These are phyloP conservation scores for Dicyrtomina minuta DNA, from an alignment of 2,888 invertebrate species.

Conservation along the genomic window DNA sequence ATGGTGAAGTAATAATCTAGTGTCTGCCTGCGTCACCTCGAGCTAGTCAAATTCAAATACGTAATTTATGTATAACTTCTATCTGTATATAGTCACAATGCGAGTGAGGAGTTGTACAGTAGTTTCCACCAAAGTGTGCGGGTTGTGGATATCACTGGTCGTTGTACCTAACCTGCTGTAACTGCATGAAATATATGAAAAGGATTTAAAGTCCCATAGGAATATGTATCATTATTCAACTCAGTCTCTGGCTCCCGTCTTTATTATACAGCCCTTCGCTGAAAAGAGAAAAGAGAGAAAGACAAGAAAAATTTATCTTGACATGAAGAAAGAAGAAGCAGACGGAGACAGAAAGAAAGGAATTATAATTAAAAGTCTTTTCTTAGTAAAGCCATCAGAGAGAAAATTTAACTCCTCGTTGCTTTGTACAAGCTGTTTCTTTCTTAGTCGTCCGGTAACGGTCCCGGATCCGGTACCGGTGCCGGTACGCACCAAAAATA, in stretches of 20 bases:
- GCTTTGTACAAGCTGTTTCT: too few relatives aligned
- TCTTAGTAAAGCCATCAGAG: constrained; percentile 8
- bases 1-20: too few relatives aligned
- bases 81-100: neutral
- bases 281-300: neutral
- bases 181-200: neutral
- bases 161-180: too few relatives aligned
- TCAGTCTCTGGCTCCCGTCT: neutral
- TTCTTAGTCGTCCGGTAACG: too few relatives aligned
- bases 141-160: too few relatives aligned
- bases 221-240: constrained; percentile 4
- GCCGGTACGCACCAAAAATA: too few relatives aligned
- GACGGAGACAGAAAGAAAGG: constrained; percentile 1
- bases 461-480: too few relatives aligned
- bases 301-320: neutral
- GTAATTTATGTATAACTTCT: neutral
- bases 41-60: too few relatives aligned
- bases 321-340: neutral
- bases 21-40: too few relatives aligned
- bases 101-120: too few relatives aligned
- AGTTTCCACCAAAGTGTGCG: too few relatives aligned
- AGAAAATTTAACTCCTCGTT: neutral
- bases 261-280: neutral
- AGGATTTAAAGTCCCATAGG: neutral
- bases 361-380: constrained; percentile 17